A percentile compares a stretch with the other conserved stretches of the same genome.
Conservation (phyloP, 2,113 vertebrate species). For the Bujurquina vittata region DNA sequence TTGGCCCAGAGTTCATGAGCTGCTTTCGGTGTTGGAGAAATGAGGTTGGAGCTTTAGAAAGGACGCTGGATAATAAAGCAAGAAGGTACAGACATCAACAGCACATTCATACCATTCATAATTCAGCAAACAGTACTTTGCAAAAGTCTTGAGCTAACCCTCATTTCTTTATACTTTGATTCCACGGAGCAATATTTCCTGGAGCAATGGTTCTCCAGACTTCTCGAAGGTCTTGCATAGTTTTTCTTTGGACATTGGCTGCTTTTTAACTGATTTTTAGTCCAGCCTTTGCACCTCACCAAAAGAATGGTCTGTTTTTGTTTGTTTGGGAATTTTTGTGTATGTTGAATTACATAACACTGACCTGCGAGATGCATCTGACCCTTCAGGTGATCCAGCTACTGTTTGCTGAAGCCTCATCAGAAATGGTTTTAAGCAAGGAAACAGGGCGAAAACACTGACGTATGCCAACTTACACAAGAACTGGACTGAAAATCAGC, state of each 20-base stretch:
- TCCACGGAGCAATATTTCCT: neutral
- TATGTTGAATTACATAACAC: neutral
- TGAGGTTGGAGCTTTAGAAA: neutral
- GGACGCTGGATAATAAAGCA: neutral
- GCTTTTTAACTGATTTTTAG: neutral
- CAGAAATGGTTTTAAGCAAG: too few relatives aligned
- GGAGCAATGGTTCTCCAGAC: neutral
- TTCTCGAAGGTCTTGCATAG: neutral
- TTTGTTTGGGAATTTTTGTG: neutral
- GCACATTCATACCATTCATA: neutral
- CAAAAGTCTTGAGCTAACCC: rapidly evolving
- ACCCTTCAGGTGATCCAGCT: too few relatives aligned
- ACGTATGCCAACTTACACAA: neutral
- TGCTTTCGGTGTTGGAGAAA: neutral
- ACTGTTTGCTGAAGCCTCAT: too few relatives aligned
- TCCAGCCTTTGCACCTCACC: neutral
- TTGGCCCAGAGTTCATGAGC: slow-evolving; percentile 34
- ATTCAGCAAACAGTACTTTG: neutral
- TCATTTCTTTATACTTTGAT: neutral
- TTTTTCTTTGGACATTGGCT: neutral
- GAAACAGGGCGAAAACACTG: too few relatives aligned
- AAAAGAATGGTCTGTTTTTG: neutral
- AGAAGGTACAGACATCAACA: neutral
- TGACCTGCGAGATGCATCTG: too few relatives aligned
- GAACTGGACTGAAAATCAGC: neutral